Base-by-base conservation (phyloP, 2,888 invertebrate species). In the Brachycybe producta region DNA sequence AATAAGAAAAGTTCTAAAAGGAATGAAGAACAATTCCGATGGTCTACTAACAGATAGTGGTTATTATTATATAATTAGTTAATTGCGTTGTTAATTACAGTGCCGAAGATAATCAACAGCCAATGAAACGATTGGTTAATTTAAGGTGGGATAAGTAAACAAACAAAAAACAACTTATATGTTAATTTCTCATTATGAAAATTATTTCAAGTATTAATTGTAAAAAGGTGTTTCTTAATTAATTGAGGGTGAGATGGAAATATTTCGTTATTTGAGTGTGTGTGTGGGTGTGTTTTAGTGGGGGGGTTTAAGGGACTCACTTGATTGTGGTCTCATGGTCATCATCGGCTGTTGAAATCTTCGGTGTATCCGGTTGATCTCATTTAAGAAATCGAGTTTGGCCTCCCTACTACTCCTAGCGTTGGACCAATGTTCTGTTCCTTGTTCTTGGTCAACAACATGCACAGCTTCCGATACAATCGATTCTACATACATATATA, bases 401-500 rank as follows among this genome's bases (percentile, higher is more conserved):
- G 17, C 27, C 17, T 30, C 23, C 4, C 30, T 17, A 17, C 28
- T 17, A 2, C n/a, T 8, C 17, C 28, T 26, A 44, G 27, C 27
- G 15, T 8, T 21, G 17, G 30, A 28, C 13, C 26, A 17, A 26
- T 4, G n/a, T 23, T 39, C 26, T 26, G 24, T 23, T 24, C 26
- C 35, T 28, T 38, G 21, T 24, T 27, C 47, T 39, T 26, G 17
- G n/a, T 13, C 39, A 19, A 39, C 39, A 35, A 38, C 38, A 47
- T 47, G 47, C 39, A 47, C 39, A n/a, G n/a, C n/a, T 15, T 38
- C 47, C 17, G 47, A 38, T 13, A 49, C 32, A 42, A 49, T 49
- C 30, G 49, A 27, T 34, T 49, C 49, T 49, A 49, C 21, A 49
- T 13, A 30, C 40, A 34, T 15, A 19, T 32, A 42, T 75, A 75